Percentiles rank a stretch among this genome's conserved stretches.
Conservation (phyloP, 2,888 invertebrate species). For the Lepidochitona cinerea region DNA sequence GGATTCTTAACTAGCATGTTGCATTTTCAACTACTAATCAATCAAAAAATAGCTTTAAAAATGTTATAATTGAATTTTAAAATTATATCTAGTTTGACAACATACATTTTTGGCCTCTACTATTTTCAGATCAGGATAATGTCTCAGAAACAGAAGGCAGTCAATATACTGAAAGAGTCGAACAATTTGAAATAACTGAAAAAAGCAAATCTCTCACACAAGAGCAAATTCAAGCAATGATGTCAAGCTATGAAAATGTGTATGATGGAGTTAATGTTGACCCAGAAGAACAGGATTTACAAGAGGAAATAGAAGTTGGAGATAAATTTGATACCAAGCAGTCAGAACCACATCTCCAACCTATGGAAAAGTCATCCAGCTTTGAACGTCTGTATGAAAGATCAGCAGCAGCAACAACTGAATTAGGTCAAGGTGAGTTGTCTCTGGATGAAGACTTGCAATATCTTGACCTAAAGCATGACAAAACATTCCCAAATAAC, state of each 20-base stretch:
- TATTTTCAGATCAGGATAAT: too few species aligned
- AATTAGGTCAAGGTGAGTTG: constrained; percentile 1
- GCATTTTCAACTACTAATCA: too few species aligned
- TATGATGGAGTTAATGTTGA: constrained; percentile 50
- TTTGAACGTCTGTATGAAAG: constrained; percentile 60
- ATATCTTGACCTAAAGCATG: neutral
- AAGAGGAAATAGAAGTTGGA: constrained; percentile 59
- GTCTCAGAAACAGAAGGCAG: neutral
- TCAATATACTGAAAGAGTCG: neutral
- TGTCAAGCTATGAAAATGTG: constrained; percentile 56
- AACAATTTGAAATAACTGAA: neutral
- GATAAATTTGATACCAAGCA: constrained; percentile 61
- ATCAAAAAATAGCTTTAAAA: too few species aligned
- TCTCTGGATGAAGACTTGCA: neutral
- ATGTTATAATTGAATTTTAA: too few species aligned
- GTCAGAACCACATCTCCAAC: constrained; percentile 45
- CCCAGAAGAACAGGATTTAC: constrained; percentile 42
- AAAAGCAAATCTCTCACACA: constrained; percentile 21
- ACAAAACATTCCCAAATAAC: neutral
- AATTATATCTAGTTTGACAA: too few species aligned
- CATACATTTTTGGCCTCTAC: too few species aligned
- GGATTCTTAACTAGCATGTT: too few species aligned
- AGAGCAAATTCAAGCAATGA: constrained; percentile 32
- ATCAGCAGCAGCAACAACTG: constrained; percentile 28
- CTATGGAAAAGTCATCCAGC: constrained; percentile 51